Evolutionary conservation across 2,888 invertebrate species (phyloP).

Genomic region (Drosophila yooni): DNA sequence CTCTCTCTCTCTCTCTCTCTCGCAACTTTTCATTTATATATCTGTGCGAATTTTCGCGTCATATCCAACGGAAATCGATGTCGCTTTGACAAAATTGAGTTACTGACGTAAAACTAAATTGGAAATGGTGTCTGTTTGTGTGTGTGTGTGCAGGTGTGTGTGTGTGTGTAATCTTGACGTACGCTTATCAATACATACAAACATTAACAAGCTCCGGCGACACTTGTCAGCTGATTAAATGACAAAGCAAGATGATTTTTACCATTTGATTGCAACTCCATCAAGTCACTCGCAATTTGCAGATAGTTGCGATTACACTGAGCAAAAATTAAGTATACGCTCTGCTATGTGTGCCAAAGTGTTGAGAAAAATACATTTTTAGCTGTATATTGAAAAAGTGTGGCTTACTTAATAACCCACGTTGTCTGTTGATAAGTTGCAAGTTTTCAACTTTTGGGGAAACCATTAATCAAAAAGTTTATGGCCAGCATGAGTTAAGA

Average conservation of each 20-base stretch:
- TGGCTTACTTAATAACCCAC: neutral
- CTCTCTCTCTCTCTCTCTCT: neutral
- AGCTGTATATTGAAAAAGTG: neutral
- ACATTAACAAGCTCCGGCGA: slow-evolving; percentile 37
- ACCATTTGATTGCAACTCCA: slow-evolving; percentile 33
- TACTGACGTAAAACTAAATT: slow-evolving; percentile 56
- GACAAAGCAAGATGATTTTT: slow-evolving; percentile 40
- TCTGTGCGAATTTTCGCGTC: slow-evolving; percentile 40
- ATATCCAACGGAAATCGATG: slow-evolving; percentile 76
- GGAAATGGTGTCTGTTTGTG: neutral
- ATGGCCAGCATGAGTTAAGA: neutral
- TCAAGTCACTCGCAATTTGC: neutral
- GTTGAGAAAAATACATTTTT: neutral
- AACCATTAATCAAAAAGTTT: neutral
- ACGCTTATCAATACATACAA: slow-evolving; percentile 49
- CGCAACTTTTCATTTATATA: slow-evolving; percentile 34
- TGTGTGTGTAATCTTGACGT: slow-evolving; percentile 53
- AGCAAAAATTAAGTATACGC: slow-evolving; percentile 4
- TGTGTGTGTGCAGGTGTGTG: neutral
- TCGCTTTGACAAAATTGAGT: slow-evolving; percentile 66
- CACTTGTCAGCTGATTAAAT: slow-evolving; percentile 54
- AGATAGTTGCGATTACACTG: neutral
- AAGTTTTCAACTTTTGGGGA: neutral
- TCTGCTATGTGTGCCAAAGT: neutral
- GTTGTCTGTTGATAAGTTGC: neutral